phyloP scores from a whole-genome alignment of 2,113 vertebrate species.

The Ageneiosus marmoratus region DNA sequence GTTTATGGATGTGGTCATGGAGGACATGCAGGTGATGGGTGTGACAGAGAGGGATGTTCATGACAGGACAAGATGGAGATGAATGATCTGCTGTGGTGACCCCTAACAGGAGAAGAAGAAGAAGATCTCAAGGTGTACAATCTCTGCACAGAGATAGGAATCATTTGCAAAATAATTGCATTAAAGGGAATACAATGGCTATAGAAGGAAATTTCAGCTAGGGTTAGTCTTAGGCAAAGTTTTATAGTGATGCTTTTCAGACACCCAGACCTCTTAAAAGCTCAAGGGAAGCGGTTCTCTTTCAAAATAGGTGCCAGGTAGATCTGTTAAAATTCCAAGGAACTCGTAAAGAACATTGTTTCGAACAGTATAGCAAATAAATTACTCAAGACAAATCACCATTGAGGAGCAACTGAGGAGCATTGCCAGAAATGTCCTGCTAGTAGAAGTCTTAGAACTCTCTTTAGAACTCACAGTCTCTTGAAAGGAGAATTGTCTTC shows the following conservation, averaged over 20 bases:
- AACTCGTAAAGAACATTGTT: not conserved
- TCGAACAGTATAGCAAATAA: not conserved
- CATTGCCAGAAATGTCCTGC: not conserved
- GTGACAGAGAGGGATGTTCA: too few species aligned
- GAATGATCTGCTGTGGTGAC: too few species aligned
- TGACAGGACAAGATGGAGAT: too few species aligned
- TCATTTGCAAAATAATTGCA: not conserved
- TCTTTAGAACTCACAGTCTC: conserved; percentile 4
- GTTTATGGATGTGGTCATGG: too few species aligned
- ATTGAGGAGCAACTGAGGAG: not conserved
- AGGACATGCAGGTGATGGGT: too few species aligned
- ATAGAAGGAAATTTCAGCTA: not conserved
- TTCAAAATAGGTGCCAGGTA: not conserved
- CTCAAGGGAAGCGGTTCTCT: not conserved
- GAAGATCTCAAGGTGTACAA: too few species aligned
- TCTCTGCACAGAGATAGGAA: not conserved
- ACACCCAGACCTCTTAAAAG: not conserved
- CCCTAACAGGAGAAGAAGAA: too few species aligned
- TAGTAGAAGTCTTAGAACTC: not conserved
- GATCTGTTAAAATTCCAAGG: not conserved
- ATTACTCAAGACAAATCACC: not conserved
- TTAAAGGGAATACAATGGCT: not conserved
- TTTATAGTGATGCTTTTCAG: not conserved
- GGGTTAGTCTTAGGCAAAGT: not conserved
- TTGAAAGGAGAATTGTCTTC: not conserved